phyloP scores from a whole-genome alignment of 2,113 vertebrate genomes.

The Macroglossus sobrinus region DNA sequence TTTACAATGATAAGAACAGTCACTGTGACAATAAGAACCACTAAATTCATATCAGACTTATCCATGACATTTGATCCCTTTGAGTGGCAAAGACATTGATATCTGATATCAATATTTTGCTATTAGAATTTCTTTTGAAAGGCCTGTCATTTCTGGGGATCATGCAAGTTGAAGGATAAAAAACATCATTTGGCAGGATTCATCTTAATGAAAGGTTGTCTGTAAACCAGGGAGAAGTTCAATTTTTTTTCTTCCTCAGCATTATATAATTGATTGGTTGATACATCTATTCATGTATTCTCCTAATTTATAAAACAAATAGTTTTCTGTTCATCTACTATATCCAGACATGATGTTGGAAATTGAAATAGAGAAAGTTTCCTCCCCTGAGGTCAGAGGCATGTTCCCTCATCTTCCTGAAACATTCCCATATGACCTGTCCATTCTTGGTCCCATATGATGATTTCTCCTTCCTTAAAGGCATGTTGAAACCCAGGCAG shows the following conservation, averaged over 20 bases:
- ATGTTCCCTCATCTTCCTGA: neutral
- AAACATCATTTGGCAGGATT: neutral
- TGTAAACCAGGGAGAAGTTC: neutral
- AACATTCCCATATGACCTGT: neutral
- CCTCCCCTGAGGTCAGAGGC: neutral
- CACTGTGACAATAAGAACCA: neutral
- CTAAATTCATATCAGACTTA: neutral
- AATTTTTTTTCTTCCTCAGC: neutral
- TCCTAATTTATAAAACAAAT: neutral
- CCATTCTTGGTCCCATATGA: neutral
- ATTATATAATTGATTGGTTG: neutral
- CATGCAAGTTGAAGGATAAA: neutral
- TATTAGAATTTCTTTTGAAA: slow-evolving; percentile 7
- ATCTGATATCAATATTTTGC: neutral
- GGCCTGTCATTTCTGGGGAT: neutral
- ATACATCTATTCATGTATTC: neutral
- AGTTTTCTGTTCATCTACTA: neutral
- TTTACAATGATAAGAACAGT: neutral
- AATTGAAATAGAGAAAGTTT: neutral
- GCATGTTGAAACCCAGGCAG: neutral
- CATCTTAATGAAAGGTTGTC: neutral
- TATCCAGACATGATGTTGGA: neutral
- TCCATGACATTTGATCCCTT: neutral
- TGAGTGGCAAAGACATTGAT: neutral
- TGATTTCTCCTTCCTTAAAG: neutral